Evolutionary conservation across 2,888 invertebrate species (phyloP), one percentile per base, ranked within the genome.

Genomic region (Diachrysia chrysitis): DNA sequence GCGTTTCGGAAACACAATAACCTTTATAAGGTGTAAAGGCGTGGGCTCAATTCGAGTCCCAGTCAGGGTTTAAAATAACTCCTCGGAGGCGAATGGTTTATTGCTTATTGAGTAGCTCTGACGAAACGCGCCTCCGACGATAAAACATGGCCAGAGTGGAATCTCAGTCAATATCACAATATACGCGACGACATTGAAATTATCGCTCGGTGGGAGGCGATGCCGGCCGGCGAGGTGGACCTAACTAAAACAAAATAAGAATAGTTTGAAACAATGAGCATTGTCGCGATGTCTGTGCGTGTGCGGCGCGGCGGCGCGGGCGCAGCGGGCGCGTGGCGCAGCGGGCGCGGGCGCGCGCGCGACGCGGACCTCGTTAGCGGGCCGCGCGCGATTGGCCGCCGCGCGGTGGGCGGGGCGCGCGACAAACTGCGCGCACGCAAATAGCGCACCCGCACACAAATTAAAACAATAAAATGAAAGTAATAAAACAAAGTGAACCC

Each of bases 381-480:
- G 76, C 71, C 78, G 85, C 83, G 85, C 84, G 88, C 89, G 80
- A 95, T 95, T 95, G 95, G 95, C 82, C 90, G 87, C 83, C 86
- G 86, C 84, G 82, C 84, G 88, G 89, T 86, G 91, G 92, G 92
- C 92, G 92, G 89, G 91, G 91, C 92, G 78, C 82, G 89, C 92
- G 91, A 91, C 93, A 91, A 92, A 92, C 93, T 92, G 95, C 95
- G 95, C 94, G 89, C 94, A 95, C 95, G 95, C 95, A 95, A 94
- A 94, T 94, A 94, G 93, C 94, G 92, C 94, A 93, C 92, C 93
- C 92, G 92, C 91, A 92, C 94, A 93, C 94, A 92, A 95, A 95
- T 95, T 95, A 95, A 95, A 95, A 95, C 95, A 95, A 95, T 95
- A 94, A 95, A 94, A 94, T 93, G 90, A 93, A 93, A 92, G 90